Evolutionary conservation across 1,140 invertebrate genomes (phyloP), one percentile per base, ranked within the genome.

Genomic region (Drosophila seguyi): DNA sequence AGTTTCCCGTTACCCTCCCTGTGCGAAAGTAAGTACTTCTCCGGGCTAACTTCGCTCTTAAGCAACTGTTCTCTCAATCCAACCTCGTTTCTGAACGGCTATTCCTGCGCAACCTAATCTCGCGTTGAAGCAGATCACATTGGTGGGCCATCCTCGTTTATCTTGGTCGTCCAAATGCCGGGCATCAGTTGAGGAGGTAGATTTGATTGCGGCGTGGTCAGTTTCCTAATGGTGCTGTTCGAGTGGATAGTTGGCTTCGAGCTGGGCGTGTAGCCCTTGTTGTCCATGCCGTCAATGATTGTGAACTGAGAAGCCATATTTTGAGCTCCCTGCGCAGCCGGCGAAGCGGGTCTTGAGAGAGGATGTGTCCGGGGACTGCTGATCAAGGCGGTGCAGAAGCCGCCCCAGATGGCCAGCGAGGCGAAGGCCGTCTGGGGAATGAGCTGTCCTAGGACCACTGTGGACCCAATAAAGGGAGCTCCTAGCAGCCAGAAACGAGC

Each of bases 111-210:
- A 20, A 25, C 53, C 41, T 44, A 34, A 62, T 57, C 34, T 65
- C 22, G 34, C 18, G 29, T n/a, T n/a, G 11, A 29, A 57, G 22
- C 44, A 52, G 60, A 79, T 91, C 71, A 92, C 69, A 88, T 72
- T 60, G 72, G 83, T 74, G 63, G 62, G 36, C 67, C 65, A 16
- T 92, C 84, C 50, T 92, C 91, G 45, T 78, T 73, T 53, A 74
- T 69, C 41, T 92, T 92, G 41, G 90, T 92, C 53, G 92, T 92
- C 92, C 92, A 92, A 79, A 92, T 81, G 67, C 92, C 92, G 56
- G 92, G 83, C 85, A 91, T 88, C 20, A 93, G 60, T 76, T 92
- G 83, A 53, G 88, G 92, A 79, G 92, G 92, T 86, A 92, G 81
- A 92, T 92, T 92, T 36, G 90, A 84, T 81, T 92, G 85, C 45